Evolutionary conservation across 2,888 invertebrate species (phyloP).

Genomic region (Heliconius hortense): DNA sequence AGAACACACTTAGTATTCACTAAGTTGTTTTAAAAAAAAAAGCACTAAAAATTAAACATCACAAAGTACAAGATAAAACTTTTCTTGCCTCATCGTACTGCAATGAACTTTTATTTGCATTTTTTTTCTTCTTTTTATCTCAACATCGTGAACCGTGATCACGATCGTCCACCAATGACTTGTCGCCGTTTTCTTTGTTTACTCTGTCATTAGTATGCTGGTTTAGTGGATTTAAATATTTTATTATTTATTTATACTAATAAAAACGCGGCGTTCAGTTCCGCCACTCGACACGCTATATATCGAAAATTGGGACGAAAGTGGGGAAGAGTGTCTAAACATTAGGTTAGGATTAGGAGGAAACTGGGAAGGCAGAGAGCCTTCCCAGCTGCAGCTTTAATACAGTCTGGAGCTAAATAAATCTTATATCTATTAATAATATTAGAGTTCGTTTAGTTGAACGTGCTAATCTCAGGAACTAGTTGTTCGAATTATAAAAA

Average conservation of each 20-base stretch:
- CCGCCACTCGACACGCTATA: no score
- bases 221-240: constrained; percentile 2
- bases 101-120: neutral
- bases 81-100: constrained; percentile 2
- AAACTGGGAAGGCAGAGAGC: no score
- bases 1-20: neutral
- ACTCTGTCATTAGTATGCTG: constrained; percentile 2
- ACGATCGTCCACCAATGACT: constrained; percentile 25
- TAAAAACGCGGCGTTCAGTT: no score
- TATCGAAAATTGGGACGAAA: no score
- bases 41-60: constrained; percentile 14
- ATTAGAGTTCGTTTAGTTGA: no score
- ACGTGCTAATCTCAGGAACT: no score
- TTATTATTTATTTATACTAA: neutral
- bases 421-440: no score
- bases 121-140: neutral
- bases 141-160: constrained; percentile 23
- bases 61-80: constrained; percentile 13
- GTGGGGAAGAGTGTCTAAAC: no score
- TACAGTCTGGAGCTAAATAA: no score
- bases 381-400: no score
- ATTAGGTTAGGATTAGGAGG: no score
- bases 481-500: no score
- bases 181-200: constrained; percentile 26
- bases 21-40: neutral